Conservation (phyloP, 2,888 invertebrate genomes). For the Meandrusa payeni region DNA sequence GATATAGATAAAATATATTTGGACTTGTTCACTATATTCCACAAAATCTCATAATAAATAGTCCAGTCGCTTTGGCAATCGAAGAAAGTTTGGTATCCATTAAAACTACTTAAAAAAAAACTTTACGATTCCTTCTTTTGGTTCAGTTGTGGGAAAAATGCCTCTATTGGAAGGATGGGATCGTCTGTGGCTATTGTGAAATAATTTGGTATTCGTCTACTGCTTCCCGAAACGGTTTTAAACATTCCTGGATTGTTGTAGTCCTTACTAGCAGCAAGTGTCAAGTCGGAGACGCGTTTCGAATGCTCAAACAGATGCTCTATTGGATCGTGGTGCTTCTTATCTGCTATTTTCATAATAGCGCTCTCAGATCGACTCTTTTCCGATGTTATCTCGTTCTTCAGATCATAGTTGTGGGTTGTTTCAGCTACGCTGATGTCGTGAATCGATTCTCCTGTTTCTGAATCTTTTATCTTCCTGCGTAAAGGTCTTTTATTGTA, state of each 20-base stretch:
- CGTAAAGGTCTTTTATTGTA: conserved; percentile 58
- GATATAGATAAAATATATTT: conserved; percentile 27
- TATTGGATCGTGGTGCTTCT: conserved; percentile 64
- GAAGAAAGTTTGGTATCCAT: conserved; percentile 62
- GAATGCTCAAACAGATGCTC: conserved; percentile 78
- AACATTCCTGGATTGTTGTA: conserved; percentile 87
- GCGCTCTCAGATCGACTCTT: conserved; percentile 73
- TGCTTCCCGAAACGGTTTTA: conserved; percentile 83
- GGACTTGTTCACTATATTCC: conserved; percentile 22
- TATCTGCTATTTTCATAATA: conserved; percentile 81
- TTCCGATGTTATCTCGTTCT: conserved; percentile 65
- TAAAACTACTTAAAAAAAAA: conserved; percentile 45
- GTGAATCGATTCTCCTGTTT: conserved; percentile 63
- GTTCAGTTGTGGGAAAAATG: conserved; percentile 88
- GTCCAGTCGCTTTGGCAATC: conserved; percentile 65
- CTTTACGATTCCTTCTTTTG: conserved; percentile 79
- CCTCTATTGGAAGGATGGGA: conserved; percentile 89
- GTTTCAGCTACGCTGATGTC: conserved; percentile 62
- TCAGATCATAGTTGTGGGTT: conserved; percentile 45
- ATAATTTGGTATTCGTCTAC: conserved; percentile 83
- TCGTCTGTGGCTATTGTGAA: conserved; percentile 90
- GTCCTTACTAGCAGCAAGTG: conserved; percentile 86
- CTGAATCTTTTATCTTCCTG: conserved; percentile 63
- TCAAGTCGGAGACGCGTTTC: conserved; percentile 86
- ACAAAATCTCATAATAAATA: conserved; percentile 27